Base-by-base conservation (phyloP, 2,113 vertebrate species). In the Nycticryphes semicollaris region DNA sequence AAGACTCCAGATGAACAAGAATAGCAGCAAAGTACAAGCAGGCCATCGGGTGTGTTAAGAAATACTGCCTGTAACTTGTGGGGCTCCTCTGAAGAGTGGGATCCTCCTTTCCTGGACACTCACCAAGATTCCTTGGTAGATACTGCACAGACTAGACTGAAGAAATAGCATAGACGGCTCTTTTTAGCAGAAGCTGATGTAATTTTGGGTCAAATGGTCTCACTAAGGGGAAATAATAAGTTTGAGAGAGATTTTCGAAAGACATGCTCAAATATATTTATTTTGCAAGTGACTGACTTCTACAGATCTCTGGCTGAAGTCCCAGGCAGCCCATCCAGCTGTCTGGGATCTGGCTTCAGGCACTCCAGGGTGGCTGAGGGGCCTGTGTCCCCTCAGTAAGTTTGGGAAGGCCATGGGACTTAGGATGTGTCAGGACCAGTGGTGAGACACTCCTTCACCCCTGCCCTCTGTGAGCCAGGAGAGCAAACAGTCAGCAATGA, bases 251-350 rank as follows among this genome's bases (percentile, higher is more conserved):
- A 9, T 88, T 2, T 19, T 59, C 41, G 53, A 75, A 83, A 79
- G 62, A 50, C 16, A 16, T 12, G 12, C 41, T 53, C 21, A 43
- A 66, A 78, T 62, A n/a, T 4, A 30, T 67, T 43, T 75, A 41
- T 82, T 84, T 67, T 67, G 13, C 51, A 64, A 84, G 69, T 54
- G 13, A 22, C 18, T 84, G 78, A 51, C 35, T 47, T 84, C 41
- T 89, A 18, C 23, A 70, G 27, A 21, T 91, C 60, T 67, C 33
- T 77, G 68, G 48, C 14, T 59, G 50, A 70, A 85, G 30, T 74
- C 37, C 12, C 1, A 6, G 47, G 39, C 35, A 82, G 41, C 41
- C 48, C 0, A 0, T 74, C 68, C 2, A 24, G 9, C 47, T 67
- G 11, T 27, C 41, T 51, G 47, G 24, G n/a, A 70, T 66, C 74